Evolutionary conservation across 92 coral and sea anemone genomes (phyloP).

Genomic region (Parazoanthus atlanticus): DNA sequence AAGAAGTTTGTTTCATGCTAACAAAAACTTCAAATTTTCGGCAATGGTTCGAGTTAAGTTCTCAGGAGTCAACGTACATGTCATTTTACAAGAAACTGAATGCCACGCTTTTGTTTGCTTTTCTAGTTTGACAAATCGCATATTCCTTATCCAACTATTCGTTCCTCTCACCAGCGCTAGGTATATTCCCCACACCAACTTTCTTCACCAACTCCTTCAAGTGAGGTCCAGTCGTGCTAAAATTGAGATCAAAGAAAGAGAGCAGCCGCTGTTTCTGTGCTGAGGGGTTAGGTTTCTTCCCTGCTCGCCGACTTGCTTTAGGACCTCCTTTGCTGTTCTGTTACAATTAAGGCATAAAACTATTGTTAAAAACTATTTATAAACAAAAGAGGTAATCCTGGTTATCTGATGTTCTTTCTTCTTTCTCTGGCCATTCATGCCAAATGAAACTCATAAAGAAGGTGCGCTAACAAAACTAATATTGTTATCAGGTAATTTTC

Average conservation of each 20-base stretch:
- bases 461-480: too few species aligned
- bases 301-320: not conserved
- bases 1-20: too few species aligned
- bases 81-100: not conserved
- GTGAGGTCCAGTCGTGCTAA: not conserved
- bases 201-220: slow-evolving; percentile 9
- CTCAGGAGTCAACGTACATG: not conserved
- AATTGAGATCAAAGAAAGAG: slow-evolving; percentile 15
- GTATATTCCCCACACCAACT: slow-evolving; percentile 12
- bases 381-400: not conserved
- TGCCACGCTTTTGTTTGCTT: not conserved
- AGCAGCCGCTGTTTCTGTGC: slow-evolving; percentile 1
- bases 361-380: too few species aligned
- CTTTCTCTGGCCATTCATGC: too few species aligned
- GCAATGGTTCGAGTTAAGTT: too few species aligned
- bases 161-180: slow-evolving; percentile 13
- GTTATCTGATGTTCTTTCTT: too few species aligned
- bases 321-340: not conserved
- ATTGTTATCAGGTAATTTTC: too few species aligned
- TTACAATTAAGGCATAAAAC: not conserved
- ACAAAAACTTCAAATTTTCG: too few species aligned
- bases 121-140: not conserved
- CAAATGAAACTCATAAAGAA: too few species aligned
- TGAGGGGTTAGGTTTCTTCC: not conserved
- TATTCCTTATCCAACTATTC: not conserved